phyloP scores from a whole-genome alignment of 92 coral and sea anemone species.

The Palythoa grandiflora region DNA sequence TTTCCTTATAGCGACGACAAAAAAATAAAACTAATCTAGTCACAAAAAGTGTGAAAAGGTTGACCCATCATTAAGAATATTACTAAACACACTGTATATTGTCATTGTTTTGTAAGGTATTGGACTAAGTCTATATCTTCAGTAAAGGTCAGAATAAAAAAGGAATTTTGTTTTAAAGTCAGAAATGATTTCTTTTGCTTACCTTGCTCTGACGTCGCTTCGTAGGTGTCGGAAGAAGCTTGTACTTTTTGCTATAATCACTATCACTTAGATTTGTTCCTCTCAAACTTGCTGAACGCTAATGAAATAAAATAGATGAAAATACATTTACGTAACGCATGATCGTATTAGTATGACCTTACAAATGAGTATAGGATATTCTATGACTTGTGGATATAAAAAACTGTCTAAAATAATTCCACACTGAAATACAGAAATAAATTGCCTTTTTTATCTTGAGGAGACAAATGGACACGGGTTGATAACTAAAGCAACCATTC shows the following conservation, averaged over 20 bases:
- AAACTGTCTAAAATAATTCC: not conserved
- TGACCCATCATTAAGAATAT: not conserved
- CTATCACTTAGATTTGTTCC: constrained; percentile 51
- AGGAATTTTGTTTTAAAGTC: not conserved
- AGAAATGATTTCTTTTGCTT: not conserved
- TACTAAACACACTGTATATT: not conserved
- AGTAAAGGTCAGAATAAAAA: not conserved
- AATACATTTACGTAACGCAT: not conserved
- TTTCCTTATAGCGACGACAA: not conserved
- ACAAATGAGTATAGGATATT: not conserved
- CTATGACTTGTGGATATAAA: not conserved
- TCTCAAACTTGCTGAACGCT: constrained; percentile 45
- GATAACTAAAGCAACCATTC: not conserved
- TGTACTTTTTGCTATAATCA: constrained; percentile 83
- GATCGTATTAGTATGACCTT: constrained; percentile 17
- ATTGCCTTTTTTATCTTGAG: not conserved
- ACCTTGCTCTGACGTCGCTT: constrained; percentile 91
- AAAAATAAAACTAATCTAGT: not conserved
- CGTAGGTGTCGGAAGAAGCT: constrained; percentile 83
- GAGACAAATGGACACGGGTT: not conserved
- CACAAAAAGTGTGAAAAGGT: not conserved
- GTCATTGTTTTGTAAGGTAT: not conserved
- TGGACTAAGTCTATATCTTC: not conserved
- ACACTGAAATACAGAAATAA: constrained; percentile 14
- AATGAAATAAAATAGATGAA: not conserved